Conservation (phyloP, 2,888 invertebrate genomes). For the Eudemis profundana region DNA sequence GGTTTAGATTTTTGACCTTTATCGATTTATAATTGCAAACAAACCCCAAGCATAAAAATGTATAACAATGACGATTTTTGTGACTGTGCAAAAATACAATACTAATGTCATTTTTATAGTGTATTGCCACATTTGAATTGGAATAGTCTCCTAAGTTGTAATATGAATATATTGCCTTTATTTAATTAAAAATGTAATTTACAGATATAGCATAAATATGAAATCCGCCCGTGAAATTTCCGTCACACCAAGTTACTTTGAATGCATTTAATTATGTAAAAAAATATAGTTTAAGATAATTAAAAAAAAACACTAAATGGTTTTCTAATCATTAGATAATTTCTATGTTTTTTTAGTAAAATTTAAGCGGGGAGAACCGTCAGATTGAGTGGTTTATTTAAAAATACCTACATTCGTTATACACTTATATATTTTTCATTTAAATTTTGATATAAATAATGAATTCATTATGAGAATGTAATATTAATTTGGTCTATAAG, state of each 20-base stretch:
- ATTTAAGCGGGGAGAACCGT: neutral
- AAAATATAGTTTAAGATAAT: conserved; percentile 33
- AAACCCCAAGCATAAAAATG: too few relatives aligned
- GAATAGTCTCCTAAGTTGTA: neutral
- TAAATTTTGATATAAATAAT: too few relatives aligned
- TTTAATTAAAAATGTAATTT: neutral
- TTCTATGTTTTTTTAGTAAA: conserved; percentile 26
- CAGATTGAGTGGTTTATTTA: too few relatives aligned
- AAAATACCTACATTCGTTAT: too few relatives aligned
- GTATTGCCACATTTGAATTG: neutral
- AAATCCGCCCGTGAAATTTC: conserved; percentile 33
- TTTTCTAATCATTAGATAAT: conserved; percentile 32
- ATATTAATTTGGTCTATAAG: too few relatives aligned
- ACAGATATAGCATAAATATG: neutral
- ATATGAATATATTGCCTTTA: neutral
- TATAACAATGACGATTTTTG: too few relatives aligned
- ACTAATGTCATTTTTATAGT: too few relatives aligned
- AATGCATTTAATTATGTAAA: conserved; percentile 42
- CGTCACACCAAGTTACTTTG: conserved; percentile 35
- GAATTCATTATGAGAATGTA: too few relatives aligned
- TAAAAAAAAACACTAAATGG: conserved; percentile 30
- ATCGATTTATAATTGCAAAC: too few relatives aligned
- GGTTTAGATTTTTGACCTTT: too few relatives aligned
- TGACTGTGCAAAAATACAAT: too few relatives aligned
- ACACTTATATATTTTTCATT: too few relatives aligned